These are phyloP conservation scores for Aproaerema taeniolella DNA, from an alignment of 2,888 invertebrate genomes.

Conservation along the genomic window DNA sequence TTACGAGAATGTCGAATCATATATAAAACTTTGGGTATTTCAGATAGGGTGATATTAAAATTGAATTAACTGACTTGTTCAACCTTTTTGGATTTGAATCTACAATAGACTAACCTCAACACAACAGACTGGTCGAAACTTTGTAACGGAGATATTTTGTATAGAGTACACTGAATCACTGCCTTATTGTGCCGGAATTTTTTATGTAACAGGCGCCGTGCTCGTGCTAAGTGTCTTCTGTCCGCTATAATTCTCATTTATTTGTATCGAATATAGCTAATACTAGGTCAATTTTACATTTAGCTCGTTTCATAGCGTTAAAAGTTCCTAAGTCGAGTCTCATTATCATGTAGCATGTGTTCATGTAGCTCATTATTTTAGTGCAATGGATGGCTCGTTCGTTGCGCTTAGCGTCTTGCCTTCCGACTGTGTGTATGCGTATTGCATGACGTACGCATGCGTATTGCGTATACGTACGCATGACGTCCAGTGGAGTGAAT, in stretches of 20 bases:
- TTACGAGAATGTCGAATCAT: slow-evolving; percentile 72
- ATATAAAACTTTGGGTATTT: slow-evolving; percentile 64
- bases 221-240: slow-evolving; percentile 2
- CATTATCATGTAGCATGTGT: slow-evolving; percentile 3
- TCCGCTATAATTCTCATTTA: not conserved
- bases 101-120: slow-evolving; percentile 72
- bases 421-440: no score
- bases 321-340: slow-evolving; percentile 10
- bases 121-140: slow-evolving; percentile 73
- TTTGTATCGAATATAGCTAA: no score
- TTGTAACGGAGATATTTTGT: slow-evolving; percentile 73
- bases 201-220: slow-evolving; percentile 18
- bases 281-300: no score
- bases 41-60: slow-evolving; percentile 66
- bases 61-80: slow-evolving; percentile 65
- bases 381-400: no score
- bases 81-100: slow-evolving; percentile 76
- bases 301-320: slow-evolving; percentile 2
- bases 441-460: not conserved
- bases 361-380: slow-evolving; percentile 12
- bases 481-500: no score
- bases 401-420: no score
- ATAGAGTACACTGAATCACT: slow-evolving; percentile 74
- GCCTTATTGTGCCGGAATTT: slow-evolving; percentile 74
- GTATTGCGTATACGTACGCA: not conserved